These are phyloP conservation scores for Troilus luridus DNA, from an alignment of 2,888 invertebrate species.

Conservation along the genomic window DNA sequence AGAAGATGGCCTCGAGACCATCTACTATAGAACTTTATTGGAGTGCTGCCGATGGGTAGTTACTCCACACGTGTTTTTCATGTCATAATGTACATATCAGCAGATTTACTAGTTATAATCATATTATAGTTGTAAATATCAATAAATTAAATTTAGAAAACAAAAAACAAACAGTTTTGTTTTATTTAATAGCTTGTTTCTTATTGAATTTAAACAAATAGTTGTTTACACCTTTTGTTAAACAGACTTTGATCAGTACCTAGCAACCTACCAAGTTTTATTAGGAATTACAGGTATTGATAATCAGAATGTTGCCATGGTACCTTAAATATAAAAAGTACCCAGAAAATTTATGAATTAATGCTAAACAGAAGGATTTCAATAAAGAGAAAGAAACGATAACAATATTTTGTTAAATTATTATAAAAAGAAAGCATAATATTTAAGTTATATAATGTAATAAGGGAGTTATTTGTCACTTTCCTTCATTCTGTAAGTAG, in stretches of 20 bases:
- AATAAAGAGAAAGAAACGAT: background rate
- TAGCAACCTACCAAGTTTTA: background rate
- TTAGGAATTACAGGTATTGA: background rate
- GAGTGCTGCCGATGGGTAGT: no score
- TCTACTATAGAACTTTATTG: no score
- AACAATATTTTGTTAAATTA: background rate
- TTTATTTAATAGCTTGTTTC: no score
- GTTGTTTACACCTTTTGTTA: no score
- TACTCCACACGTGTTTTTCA: no score
- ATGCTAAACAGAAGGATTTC: background rate
- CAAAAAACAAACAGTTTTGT: no score
- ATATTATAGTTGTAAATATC: no score
- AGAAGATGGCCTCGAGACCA: no score
- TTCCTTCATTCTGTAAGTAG: background rate
- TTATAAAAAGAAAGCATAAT: background rate
- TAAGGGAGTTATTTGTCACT: background rate
- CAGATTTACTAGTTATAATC: no score
- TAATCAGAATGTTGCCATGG: background rate
- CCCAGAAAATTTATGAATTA: background rate
- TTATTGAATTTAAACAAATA: no score
- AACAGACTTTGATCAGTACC: background rate
- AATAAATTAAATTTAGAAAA: no score
- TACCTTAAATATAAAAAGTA: background rate
- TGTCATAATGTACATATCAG: no score
- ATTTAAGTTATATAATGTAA: background rate